Evolutionary conservation across 2,113 vertebrate genomes (phyloP), one percentile per base, ranked within the genome.

Genomic region (Australoheros scitulus): DNA sequence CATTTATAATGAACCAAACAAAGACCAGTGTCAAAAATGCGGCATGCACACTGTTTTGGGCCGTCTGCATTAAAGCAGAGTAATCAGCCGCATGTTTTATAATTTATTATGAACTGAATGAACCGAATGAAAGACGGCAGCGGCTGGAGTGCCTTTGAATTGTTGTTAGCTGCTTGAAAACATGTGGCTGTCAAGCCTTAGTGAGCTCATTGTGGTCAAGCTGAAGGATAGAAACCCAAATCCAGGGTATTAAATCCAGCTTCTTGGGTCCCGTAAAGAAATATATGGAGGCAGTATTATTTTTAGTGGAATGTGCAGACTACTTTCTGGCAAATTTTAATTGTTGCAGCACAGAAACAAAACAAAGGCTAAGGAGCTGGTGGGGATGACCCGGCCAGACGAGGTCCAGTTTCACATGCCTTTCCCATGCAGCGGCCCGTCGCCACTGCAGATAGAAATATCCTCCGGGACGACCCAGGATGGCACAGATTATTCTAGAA

Each of bases 401-500:
- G 7, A 84, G 87, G 83, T 88, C 87, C 81, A 84, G 90, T 94
- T 92, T 93, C 93, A 90, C 94, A 94, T 95, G 91, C 93, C 93
- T 91, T 90, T 90, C 86, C 76, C 86, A 80, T 80, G 77, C 90
- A 77, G 79, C 65, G 29, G 79, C 65, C 61, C 38, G 60, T 87
- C 82, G 29, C 86, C 81, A 26, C 75, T 91, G 11, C 86, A 85
- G 94, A 94, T 93, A 87, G 89, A 95, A 95, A 95, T 94, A 94
- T 91, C 94, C 85, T 81, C 80, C 32, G 85, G 86, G 94, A 88
- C 77, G 47, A 74, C 88, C 72, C 81, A 86, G 87, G 86, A 93
- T 86, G 78, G 85, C 86, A 79, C 83, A 84, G 92, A 94, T 94
- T 92, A 94, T 92, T 94, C 93, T 91, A 93, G 94, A 95, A 93